A percentile compares a stretch with the other conserved stretches of the same genome.
phyloP scores from a whole-genome alignment of 2,797 vertebrate species.

The Dromococcyx pavoninus region DNA sequence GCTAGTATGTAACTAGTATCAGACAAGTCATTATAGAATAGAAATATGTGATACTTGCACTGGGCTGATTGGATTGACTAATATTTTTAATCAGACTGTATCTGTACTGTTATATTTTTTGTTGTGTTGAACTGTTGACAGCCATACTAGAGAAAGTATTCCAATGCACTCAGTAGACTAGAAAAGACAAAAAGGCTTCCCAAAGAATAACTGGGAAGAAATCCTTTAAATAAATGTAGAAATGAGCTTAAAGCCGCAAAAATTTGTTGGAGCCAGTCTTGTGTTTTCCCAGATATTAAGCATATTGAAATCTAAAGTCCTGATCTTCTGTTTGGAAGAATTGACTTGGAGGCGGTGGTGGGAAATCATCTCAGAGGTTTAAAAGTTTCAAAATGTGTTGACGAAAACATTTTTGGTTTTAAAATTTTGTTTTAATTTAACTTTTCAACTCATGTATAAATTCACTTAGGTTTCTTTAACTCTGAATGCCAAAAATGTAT shows the following conservation, averaged over 20 bases:
- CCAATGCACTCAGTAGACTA: background rate
- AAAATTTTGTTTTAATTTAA: background rate
- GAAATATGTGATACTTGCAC: background rate
- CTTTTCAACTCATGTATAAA: background rate
- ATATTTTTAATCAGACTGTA: background rate
- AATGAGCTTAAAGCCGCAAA: background rate
- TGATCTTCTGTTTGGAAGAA: background rate
- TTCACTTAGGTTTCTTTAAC: background rate
- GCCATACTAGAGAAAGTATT: slow-evolving; percentile 1
- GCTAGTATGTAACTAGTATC: background rate
- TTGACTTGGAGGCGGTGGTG: background rate
- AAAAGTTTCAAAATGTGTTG: background rate
- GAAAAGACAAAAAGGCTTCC: slow-evolving; percentile 11
- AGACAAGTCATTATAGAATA: background rate
- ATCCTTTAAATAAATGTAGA: background rate
- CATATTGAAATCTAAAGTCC: background rate
- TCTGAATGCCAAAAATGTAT: background rate
- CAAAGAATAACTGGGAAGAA: slow-evolving; percentile 6
- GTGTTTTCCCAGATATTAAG: background rate
- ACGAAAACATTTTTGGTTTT: background rate
- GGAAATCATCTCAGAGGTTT: background rate
- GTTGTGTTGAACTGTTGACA: slow-evolving; percentile 24
- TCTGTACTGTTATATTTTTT: background rate
- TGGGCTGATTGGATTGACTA: background rate
- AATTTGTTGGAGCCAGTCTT: background rate